Percentiles rank a stretch among this genome's conserved stretches.
Evolutionary conservation across 2,113 vertebrate genomes (phyloP).

Genomic region (Protobothrops flavoviridis): DNA sequence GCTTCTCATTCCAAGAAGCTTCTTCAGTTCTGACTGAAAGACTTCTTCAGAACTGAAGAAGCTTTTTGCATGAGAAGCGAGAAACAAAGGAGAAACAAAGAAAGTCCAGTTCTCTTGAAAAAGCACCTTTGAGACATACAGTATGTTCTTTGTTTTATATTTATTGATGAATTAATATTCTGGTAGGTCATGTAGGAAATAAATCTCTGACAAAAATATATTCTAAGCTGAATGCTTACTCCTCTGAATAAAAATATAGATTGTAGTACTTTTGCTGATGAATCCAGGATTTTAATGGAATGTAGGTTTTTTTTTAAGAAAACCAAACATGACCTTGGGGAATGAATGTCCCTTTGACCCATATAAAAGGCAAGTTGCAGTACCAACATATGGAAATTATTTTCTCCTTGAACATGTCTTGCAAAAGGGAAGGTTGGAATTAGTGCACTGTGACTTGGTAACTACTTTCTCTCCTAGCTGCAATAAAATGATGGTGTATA

Average conservation of each 20-base stretch:
- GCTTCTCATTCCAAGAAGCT: too few species aligned
- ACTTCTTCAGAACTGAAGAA: background rate
- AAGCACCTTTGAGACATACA: background rate
- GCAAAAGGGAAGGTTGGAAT: slow-evolving; percentile 48
- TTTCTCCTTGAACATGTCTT: slow-evolving; percentile 59
- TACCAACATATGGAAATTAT: slow-evolving; percentile 65
- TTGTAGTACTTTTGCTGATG: slow-evolving; percentile 8
- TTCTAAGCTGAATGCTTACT: slow-evolving; percentile 34
- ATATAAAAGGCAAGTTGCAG: slow-evolving; percentile 57
- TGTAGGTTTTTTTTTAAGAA: background rate
- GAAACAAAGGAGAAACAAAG: background rate
- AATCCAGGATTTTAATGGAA: slow-evolving; percentile 39
- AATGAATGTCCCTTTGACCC: slow-evolving; percentile 52
- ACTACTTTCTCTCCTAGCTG: slow-evolving; percentile 16
- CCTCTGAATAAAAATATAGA: slow-evolving; percentile 46
- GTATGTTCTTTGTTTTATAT: slow-evolving; percentile 61
- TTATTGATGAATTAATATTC: slow-evolving; percentile 69
- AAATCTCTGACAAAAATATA: slow-evolving; percentile 58
- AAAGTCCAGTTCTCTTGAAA: background rate
- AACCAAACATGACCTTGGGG: slow-evolving; percentile 26
- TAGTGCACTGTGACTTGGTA: slow-evolving; percentile 43
- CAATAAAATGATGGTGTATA: slow-evolving; percentile 41
- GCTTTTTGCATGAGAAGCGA: background rate
- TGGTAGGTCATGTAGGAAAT: slow-evolving; percentile 63
- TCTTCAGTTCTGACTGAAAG: too few species aligned